These are phyloP conservation scores for Hoplodrina ambigua DNA, from an alignment of 2,888 invertebrate species.

Conservation along the genomic window DNA sequence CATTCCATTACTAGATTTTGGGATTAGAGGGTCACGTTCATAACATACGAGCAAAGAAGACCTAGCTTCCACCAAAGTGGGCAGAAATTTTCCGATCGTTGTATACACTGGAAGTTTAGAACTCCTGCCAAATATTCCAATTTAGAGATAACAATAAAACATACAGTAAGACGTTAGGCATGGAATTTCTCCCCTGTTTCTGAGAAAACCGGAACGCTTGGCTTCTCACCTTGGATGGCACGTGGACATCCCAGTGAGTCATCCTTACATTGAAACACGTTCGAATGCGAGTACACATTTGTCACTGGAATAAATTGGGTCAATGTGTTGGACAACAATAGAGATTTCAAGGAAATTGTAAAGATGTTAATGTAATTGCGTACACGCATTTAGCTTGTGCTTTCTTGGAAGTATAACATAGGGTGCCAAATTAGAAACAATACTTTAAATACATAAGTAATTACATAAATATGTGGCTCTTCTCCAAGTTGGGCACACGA, in stretches of 20 bases:
- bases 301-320: conserved; percentile 46
- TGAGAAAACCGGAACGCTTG: conserved; percentile 78
- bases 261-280: conserved; percentile 45
- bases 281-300: conserved; percentile 37
- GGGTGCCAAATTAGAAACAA: conserved; percentile 14
- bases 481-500: conserved; percentile 22
- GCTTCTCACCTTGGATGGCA: conserved; percentile 70
- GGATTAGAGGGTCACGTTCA: background rate
- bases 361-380: conserved; percentile 37
- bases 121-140: conserved; percentile 20
- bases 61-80: background rate
- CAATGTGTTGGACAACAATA: conserved; percentile 37
- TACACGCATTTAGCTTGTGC: conserved; percentile 12
- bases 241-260: conserved; percentile 55
- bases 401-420: conserved; percentile 25
- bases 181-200: conserved; percentile 70
- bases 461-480: conserved; percentile 37
- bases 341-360: conserved; percentile 32
- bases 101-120: background rate
- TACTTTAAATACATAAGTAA: conserved; percentile 12
- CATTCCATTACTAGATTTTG: background rate
- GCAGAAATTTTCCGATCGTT: conserved; percentile 1
- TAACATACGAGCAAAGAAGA: background rate
- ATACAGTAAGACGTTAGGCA: conserved; percentile 68
- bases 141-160: conserved; percentile 66